Evolutionary conservation across 1,140 invertebrate species (phyloP).

Genomic region (Mycetomoellerius zeteki): DNA sequence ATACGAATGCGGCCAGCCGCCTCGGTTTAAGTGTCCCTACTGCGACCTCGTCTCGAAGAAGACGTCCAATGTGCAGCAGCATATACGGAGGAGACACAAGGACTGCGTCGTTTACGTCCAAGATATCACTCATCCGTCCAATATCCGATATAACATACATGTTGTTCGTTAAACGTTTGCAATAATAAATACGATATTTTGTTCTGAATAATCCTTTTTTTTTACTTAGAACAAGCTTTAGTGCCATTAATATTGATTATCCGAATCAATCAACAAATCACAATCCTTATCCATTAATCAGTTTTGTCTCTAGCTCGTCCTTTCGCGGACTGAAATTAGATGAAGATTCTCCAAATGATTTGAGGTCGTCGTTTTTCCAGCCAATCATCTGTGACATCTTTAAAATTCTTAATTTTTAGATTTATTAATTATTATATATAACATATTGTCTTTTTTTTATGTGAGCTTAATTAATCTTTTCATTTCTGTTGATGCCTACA

Average conservation of each 20-base stretch:
- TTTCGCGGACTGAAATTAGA: not conserved
- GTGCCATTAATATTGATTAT: not conserved
- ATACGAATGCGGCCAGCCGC: conserved; percentile 88
- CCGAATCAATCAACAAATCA: not conserved
- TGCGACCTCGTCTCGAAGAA: conserved; percentile 85
- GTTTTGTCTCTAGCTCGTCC: not conserved
- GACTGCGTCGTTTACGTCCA: conserved; percentile 67
- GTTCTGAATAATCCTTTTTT: not conserved
- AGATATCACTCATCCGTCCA: conserved; percentile 49
- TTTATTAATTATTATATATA: not conserved
- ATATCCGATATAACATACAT: not conserved
- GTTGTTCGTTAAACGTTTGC: not conserved
- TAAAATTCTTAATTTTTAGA: not conserved
- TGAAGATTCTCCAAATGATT: not conserved
- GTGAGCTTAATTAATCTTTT: not conserved
- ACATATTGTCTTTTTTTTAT: not conserved
- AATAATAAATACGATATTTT: conserved; percentile 14
- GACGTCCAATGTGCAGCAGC: conserved; percentile 80
- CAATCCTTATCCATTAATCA: not conserved
- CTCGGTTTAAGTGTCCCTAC: conserved; percentile 87
- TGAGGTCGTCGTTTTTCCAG: not conserved
- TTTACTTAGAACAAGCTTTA: not conserved
- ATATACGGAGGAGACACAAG: conserved; percentile 79
- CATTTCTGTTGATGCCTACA: not conserved
- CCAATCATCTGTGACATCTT: not conserved